Base-by-base conservation (phyloP, 2,888 invertebrate species). In the Elysia crispata region DNA sequence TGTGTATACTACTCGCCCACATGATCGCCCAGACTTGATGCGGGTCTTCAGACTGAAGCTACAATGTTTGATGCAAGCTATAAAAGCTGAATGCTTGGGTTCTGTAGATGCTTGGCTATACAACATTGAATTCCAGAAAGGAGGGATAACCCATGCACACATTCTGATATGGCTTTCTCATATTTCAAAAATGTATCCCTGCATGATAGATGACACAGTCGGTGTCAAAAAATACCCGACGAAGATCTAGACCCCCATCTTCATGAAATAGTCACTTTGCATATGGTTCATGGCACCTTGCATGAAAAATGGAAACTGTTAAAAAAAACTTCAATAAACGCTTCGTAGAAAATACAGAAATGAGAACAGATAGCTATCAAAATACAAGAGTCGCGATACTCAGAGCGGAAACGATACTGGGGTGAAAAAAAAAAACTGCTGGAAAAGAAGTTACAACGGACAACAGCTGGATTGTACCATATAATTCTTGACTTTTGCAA, bases 61-160 rank as follows among this genome's bases (percentile, higher is more conserved):
- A 23, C 5, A 31, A 18, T 6, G 33, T 13, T 69, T 92, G 93
- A 6, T 49, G 88, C 60, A 89, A 90, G 81, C 91, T 84, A 87
- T 93, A 93, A 1, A 66, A 66, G 25, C 6, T 20, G 67, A 25
- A 3, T 25, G 28, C 18, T 23, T 66, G 6, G 8, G 67, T 3
- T 20, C 67, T 28, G 23, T 66, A 1, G 23, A 66, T 18, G 67
- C 67, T 23, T 30, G n/a, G n/a, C n/a, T n/a, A n/a, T 66, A 66
- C 31, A 23, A n/a, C 25, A 28, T 66, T 18, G 67, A 66, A 23
- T 66, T 66, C 31, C 67, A 28, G 30, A 66, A 66, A 18, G 6
- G 67, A 28, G 67, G 67, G 3, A 6, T 66, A 5, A 8, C 67
- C 1, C 67, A 23, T 66, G 67, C 67, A 20, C 67, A 66, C 18